These are phyloP conservation scores for Papilio machaon DNA, from an alignment of 1,140 invertebrate genomes.

Conservation along the genomic window DNA sequence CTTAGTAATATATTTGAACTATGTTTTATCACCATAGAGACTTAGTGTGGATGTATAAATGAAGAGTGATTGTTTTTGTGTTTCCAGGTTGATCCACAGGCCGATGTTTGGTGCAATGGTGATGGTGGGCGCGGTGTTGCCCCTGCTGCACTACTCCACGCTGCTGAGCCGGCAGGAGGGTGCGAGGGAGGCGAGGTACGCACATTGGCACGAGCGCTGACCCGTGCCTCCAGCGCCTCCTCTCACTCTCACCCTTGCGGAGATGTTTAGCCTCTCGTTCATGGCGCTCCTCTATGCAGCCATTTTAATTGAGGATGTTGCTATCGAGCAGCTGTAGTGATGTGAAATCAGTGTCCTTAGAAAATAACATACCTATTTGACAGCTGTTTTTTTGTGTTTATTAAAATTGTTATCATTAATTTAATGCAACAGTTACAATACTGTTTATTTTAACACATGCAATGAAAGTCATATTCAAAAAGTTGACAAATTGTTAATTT, in stretches of 20 bases:
- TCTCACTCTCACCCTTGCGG: slow-evolving; percentile 31
- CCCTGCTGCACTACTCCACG: slow-evolving; percentile 70
- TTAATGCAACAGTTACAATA: too few relatives aligned
- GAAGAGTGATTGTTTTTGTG: not conserved
- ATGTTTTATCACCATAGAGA: not conserved
- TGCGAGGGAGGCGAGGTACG: slow-evolving; percentile 43
- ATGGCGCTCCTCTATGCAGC: slow-evolving; percentile 39
- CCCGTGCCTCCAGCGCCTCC: not conserved
- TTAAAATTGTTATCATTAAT: too few relatives aligned
- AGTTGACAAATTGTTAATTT: too few relatives aligned
- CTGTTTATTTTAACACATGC: too few relatives aligned
- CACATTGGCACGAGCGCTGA: slow-evolving; percentile 54
- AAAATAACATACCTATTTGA: too few relatives aligned
- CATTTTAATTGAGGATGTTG: slow-evolving; percentile 38
- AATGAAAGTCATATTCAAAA: too few relatives aligned
- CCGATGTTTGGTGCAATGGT: slow-evolving; percentile 65
- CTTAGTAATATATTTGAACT: not conserved
- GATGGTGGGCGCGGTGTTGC: slow-evolving; percentile 55
- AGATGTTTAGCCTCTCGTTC: slow-evolving; percentile 34
- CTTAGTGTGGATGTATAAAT: not conserved
- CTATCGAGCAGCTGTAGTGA: slow-evolving; percentile 15
- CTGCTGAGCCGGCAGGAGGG: slow-evolving; percentile 52
- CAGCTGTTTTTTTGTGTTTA: too few relatives aligned
- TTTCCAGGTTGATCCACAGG: slow-evolving; percentile 69
- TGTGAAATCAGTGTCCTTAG: not conserved